phyloP scores from a whole-genome alignment of 1,140 invertebrate genomes.

The Arctopsyche grandis region DNA sequence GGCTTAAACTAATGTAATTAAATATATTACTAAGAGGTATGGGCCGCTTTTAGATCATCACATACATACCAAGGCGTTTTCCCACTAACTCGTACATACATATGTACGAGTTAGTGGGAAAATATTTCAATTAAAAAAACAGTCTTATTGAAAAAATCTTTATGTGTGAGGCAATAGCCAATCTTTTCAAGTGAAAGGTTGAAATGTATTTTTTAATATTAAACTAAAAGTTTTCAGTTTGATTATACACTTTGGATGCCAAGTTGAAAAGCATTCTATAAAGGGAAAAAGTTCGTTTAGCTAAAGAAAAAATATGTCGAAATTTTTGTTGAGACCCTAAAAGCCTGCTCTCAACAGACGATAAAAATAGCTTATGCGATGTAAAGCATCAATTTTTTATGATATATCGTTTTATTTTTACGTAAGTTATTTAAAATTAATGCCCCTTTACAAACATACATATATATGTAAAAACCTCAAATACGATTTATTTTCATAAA shows the following conservation, averaged over 20 bases:
- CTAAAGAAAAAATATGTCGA: not conserved
- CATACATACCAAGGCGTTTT: too few species aligned
- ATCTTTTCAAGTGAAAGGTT: not conserved
- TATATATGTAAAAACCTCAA: too few species aligned
- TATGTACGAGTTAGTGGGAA: not conserved
- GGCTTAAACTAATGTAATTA: too few species aligned
- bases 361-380: too few species aligned
- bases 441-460: too few species aligned
- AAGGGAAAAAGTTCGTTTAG: not conserved
- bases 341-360: not conserved
- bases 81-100: too few species aligned
- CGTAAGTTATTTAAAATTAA: too few species aligned
- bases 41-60: too few species aligned
- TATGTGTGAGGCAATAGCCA: not conserved
- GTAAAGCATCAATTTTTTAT: too few species aligned
- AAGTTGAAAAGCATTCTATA: not conserved
- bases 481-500: too few species aligned
- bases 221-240: slow-evolving; percentile 1
- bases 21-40: too few species aligned
- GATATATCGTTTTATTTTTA: not conserved
- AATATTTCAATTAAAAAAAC: not conserved
- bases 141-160: not conserved
- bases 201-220: not conserved
- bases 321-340: not conserved
- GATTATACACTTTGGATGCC: not conserved